phyloP scores from a whole-genome alignment of 2,888 invertebrate species.

The Ophion ellenae region DNA sequence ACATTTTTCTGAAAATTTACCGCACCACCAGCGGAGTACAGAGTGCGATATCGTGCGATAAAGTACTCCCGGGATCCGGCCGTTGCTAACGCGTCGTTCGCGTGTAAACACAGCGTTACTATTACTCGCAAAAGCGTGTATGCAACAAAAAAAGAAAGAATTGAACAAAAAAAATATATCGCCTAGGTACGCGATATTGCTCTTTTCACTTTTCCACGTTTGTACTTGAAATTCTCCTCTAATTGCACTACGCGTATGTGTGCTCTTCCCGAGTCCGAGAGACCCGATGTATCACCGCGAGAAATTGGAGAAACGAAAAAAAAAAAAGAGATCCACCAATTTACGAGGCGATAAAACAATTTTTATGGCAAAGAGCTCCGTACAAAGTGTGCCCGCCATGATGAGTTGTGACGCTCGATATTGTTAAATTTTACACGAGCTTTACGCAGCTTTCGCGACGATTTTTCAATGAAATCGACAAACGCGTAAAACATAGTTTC shows the following conservation, averaged over 20 bases:
- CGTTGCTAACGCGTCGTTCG: slow-evolving; percentile 53
- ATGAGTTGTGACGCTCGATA: too few species aligned
- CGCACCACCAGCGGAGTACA: slow-evolving; percentile 25
- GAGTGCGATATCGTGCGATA: slow-evolving; percentile 57
- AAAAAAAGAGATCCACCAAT: background rate
- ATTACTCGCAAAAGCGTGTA: slow-evolving; percentile 18
- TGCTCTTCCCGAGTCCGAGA: background rate
- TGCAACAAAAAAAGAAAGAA: background rate
- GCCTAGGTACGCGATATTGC: slow-evolving; percentile 1
- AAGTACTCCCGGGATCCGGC: slow-evolving; percentile 48
- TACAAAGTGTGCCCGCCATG: too few species aligned
- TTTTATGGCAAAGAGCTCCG: background rate
- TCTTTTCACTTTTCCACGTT: background rate
- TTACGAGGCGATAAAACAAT: slow-evolving; percentile 14
- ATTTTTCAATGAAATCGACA: too few species aligned
- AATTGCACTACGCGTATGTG: background rate
- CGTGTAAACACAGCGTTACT: slow-evolving; percentile 49
- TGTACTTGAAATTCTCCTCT: slow-evolving; percentile 8
- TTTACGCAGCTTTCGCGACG: too few species aligned
- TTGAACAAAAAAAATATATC: slow-evolving; percentile 3
- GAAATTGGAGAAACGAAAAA: background rate
- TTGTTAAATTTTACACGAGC: too few species aligned
- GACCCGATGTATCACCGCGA: background rate
- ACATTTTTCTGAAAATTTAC: slow-evolving; percentile 58
- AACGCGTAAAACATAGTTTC: too few species aligned